phyloP scores from a whole-genome alignment of 2,888 invertebrate genomes.

The Microchrysa polita region DNA sequence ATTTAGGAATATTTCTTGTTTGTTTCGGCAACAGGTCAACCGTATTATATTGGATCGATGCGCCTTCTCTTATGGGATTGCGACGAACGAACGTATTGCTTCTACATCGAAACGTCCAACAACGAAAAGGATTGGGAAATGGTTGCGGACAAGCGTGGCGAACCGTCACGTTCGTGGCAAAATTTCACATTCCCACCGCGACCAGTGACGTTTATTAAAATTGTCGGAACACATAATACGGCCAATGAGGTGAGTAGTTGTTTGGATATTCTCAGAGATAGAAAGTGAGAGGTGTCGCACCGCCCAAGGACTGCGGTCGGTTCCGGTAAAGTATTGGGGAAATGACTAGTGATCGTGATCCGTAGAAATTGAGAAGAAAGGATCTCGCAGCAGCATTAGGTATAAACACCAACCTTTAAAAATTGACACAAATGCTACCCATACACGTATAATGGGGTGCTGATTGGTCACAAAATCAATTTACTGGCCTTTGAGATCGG shows the following conservation, averaged over 20 bases:
- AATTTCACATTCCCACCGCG: slow-evolving; percentile 83
- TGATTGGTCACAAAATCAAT: no score
- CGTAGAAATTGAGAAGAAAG: no score
- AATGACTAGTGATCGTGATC: no score
- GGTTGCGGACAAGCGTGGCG: slow-evolving; percentile 86
- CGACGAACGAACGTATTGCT: slow-evolving; percentile 93
- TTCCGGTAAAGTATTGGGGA: no score
- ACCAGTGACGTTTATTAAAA: slow-evolving; percentile 91
- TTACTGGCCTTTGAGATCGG: no score
- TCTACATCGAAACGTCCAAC: slow-evolving; percentile 93
- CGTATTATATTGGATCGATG: slow-evolving; percentile 90
- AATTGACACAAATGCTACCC: no score
- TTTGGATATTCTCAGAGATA: no score
- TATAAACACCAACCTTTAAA: no score
- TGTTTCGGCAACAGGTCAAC: slow-evolving; percentile 72
- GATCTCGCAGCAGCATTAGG: no score
- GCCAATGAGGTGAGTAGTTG: slow-evolving; percentile 89
- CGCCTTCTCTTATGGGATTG: slow-evolving; percentile 97
- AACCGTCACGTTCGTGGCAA: slow-evolving; percentile 94
- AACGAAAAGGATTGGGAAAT: slow-evolving; percentile 93
- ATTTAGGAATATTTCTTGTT: neutral
- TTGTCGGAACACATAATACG: slow-evolving; percentile 96
- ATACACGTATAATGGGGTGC: no score
- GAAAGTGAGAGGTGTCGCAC: no score
- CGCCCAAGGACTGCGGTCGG: no score